Conservation (phyloP, 2,113 vertebrate species). For the Poeciliopsis prolifica region DNA sequence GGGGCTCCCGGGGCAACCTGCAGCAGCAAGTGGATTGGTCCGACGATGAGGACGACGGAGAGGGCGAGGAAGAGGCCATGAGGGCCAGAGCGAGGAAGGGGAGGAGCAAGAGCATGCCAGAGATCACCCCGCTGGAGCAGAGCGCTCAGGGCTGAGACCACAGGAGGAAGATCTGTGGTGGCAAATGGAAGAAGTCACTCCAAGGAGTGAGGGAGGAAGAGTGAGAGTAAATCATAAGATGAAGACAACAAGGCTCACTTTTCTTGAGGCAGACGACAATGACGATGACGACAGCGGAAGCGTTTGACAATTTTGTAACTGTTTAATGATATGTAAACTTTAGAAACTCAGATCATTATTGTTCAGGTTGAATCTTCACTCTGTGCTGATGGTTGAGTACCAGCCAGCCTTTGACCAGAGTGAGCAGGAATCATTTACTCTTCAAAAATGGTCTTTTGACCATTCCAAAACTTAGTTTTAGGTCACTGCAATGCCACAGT, state of each 20-base stretch:
- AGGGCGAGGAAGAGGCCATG: conserved; percentile 51
- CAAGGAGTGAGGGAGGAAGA: not conserved
- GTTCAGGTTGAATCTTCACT: conserved; percentile 2
- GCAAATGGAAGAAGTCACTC: not conserved
- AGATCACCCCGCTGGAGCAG: conserved; percentile 76
- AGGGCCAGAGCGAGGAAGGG: conserved; percentile 66
- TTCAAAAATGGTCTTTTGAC: not conserved
- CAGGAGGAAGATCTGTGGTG: not conserved
- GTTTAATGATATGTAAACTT: not conserved
- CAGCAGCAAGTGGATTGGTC: conserved; percentile 78
- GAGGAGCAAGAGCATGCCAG: conserved; percentile 83
- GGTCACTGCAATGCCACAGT: not conserved
- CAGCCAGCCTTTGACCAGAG: not conserved
- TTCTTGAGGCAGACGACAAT: not conserved
- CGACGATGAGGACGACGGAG: conserved; percentile 68
- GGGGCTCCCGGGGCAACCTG: conserved; percentile 75
- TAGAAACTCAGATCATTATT: not conserved
- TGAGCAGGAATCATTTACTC: not conserved
- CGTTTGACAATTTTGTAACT: not conserved
- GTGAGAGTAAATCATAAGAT: not conserved
- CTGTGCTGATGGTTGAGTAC: not conserved
- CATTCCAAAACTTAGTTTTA: not conserved
- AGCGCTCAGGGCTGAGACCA: conserved; percentile 61
- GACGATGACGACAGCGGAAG: not conserved
- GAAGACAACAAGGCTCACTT: not conserved